Evolutionary conservation across 92 coral and sea anemone genomes (phyloP), one percentile per base, ranked within the genome.

Genomic region (Hydrozoanthus gracilis): DNA sequence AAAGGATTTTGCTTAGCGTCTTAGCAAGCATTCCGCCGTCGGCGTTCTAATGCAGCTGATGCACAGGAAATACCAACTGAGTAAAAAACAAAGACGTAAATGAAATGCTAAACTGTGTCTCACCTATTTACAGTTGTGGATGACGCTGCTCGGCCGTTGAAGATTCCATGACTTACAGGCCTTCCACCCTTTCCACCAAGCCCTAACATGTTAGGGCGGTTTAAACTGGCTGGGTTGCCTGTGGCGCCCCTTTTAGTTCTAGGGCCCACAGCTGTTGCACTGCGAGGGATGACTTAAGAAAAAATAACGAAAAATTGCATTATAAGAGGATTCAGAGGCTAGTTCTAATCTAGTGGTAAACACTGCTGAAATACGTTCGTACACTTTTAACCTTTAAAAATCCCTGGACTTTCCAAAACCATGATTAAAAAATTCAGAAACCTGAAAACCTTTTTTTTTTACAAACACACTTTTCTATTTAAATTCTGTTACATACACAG

Each of bases 181-280:
- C 77, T 77, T 3, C 44, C 87, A 18, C 78, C 91, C 82, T 88
- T 88, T 87, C 83, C 86, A 65, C 56, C 70, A 45, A 66, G 87
- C 87, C 86, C 94, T 69, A 93, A 65, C 56, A 92, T 44, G 86
- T 92, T 92, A 18, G 98, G 98, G 14, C 98, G 89, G 47, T 88
- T 91, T 94, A 94, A 88, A 82, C 92, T 92, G 71, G 89, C 92
- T 4, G 95, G 95, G 79, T 94, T 94, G 50, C 90, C 98, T 2
- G 98, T 92, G 18, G 89, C 98, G 4, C 95, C 94, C 54, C 98
- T 92, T 77, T 89, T 92, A 3, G 98, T 92, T 47, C 98, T 88
- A 56, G 95, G 95, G 62, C 93, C 95, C 8, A 94, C 93, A 47
- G 98, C 78, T 3, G 93, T 88, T 65, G 85, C 85, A 45, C 51